phyloP scores from a whole-genome alignment of 2,797 vertebrate genomes.

The Hydrocynus forskahlii region DNA sequence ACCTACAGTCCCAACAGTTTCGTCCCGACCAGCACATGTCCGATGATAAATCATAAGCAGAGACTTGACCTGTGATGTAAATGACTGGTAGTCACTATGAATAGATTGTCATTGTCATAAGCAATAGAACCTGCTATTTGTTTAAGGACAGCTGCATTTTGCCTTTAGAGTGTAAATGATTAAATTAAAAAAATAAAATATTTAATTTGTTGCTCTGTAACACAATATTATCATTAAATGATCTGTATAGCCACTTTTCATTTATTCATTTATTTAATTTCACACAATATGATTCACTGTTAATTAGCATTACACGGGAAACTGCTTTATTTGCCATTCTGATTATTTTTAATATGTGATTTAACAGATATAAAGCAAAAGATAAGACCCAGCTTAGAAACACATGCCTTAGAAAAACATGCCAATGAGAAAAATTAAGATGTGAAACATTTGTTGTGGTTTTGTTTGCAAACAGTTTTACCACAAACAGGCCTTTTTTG shows the following conservation, averaged over 20 bases:
- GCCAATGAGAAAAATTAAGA: not conserved
- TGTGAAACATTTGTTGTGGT: not conserved
- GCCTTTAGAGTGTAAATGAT: not conserved
- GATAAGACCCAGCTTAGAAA: not conserved
- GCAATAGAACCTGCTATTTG: not conserved
- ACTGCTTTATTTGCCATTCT: not conserved
- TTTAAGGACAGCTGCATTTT: not conserved
- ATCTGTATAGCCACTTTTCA: not conserved
- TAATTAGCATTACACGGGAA: not conserved
- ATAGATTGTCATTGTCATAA: not conserved
- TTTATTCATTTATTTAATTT: conserved; percentile 17
- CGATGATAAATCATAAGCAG: not conserved
- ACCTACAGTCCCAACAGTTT: not conserved
- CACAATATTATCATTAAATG: not conserved
- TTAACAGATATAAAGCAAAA: not conserved
- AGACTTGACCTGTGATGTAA: not conserved
- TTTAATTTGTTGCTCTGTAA: not conserved
- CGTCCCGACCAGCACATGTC: not conserved
- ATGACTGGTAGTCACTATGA: not conserved
- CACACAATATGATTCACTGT: not conserved
- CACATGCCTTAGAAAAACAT: not conserved
- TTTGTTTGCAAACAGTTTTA: not conserved
- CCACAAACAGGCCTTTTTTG: not conserved
- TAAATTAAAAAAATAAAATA: too few relatives aligned
- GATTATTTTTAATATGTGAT: not conserved